Percentiles rank a stretch among this genome's conserved stretches.
phyloP scores from a whole-genome alignment of 2,888 invertebrate genomes.

The Koerneria pararmatus region DNA sequence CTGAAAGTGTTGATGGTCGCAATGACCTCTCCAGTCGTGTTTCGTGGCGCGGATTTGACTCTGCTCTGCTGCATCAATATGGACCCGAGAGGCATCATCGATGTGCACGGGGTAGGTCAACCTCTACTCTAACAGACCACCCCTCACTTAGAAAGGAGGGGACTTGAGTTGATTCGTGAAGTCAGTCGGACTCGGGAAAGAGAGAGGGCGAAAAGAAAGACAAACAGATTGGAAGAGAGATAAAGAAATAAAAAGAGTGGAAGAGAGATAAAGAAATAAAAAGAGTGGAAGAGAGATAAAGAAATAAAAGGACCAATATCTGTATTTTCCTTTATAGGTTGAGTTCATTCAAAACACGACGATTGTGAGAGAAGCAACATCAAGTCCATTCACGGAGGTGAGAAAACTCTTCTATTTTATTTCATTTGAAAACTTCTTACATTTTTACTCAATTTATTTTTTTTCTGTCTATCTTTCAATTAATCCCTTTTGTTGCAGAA shows the following conservation, averaged over 20 bases:
- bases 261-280: neutral
- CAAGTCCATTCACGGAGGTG: conserved; percentile 49
- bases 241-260: neutral
- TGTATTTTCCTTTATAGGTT: conserved; percentile 28
- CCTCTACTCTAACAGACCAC: neutral
- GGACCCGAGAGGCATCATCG: conserved; percentile 51
- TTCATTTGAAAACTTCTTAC: neutral
- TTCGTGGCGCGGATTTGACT: conserved; percentile 48
- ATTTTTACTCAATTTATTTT: neutral
- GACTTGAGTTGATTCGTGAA: too few species aligned
- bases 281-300: neutral
- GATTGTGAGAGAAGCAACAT: conserved; percentile 46
- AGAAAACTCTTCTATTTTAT: conserved; percentile 19
- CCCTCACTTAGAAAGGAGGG: neutral
- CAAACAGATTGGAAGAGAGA: too few species aligned
- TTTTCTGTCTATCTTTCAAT: neutral
- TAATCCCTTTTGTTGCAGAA: neutral
- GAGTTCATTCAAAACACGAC: conserved; percentile 57
- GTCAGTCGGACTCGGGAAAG: too few species aligned
- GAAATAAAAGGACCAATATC: neutral
- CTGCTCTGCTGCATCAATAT: conserved; percentile 56
- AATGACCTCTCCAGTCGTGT: conserved; percentile 46
- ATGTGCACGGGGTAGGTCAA: conserved; percentile 30
- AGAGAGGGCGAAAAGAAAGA: too few species aligned
- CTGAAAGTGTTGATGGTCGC: conserved; percentile 42